phyloP scores from a whole-genome alignment of 2,888 invertebrate genomes.

The Melinaea marsaeus region DNA sequence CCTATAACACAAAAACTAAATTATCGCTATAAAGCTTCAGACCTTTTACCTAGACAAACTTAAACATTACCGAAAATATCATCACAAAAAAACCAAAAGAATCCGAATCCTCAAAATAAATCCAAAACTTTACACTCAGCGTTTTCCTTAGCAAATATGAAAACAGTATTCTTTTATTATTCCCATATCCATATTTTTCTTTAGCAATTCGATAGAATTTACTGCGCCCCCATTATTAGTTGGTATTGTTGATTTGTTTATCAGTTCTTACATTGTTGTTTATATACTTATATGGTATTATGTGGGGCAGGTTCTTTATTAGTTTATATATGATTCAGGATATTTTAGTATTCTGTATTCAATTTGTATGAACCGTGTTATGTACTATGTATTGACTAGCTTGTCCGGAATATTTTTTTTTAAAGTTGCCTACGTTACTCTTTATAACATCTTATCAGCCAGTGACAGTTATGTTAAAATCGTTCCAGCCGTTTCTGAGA shows the following conservation, averaged over 20 bases:
- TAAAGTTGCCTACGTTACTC: too few relatives aligned
- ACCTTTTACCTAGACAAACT: slow-evolving; percentile 1
- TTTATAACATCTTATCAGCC: too few relatives aligned
- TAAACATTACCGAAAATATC: background rate
- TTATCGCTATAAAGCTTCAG: background rate
- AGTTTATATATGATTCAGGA: background rate
- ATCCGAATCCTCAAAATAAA: slow-evolving; percentile 2
- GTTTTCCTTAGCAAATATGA: background rate
- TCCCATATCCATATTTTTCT: slow-evolving; percentile 5
- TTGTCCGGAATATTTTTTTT: too few relatives aligned
- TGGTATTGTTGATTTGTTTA: slow-evolving; percentile 40
- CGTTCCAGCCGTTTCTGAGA: too few relatives aligned
- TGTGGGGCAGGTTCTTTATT: slow-evolving; percentile 5
- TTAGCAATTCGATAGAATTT: slow-evolving; percentile 38
- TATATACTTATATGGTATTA: slow-evolving; percentile 18
- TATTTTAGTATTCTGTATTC: background rate
- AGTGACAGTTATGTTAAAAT: too few relatives aligned
- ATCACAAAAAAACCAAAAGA: background rate
- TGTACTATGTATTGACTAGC: too few relatives aligned
- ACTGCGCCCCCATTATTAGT: slow-evolving; percentile 48
- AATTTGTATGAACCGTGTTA: too few relatives aligned
- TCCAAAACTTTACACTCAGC: slow-evolving; percentile 8
- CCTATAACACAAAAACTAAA: too few relatives aligned
- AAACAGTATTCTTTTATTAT: slow-evolving; percentile 6
- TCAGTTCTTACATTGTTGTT: slow-evolving; percentile 26